Evolutionary conservation across 2,113 vertebrate species (phyloP).

Genomic region (Gambusia holbrooki): DNA sequence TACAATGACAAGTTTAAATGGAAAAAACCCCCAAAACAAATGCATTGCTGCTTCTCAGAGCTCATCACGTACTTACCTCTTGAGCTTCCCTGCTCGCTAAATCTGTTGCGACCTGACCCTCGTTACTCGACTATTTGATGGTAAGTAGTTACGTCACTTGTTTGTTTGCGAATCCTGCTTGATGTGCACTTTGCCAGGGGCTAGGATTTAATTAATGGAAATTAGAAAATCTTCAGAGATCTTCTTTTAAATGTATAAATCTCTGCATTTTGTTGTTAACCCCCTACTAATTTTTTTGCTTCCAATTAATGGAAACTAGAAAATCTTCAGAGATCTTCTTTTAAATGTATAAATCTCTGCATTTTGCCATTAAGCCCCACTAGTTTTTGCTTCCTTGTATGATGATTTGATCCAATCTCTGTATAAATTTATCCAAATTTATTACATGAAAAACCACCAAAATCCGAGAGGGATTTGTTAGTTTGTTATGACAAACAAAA

Average conservation of each 20-base stretch:
- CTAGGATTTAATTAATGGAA: slow-evolving; percentile 85
- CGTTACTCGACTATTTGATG: slow-evolving; percentile 67
- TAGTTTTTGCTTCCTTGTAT: slow-evolving; percentile 27
- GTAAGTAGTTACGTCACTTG: slow-evolving; percentile 80
- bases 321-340: slow-evolving; percentile 77
- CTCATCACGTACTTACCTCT: slow-evolving; percentile 28
- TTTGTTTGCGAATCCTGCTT: slow-evolving; percentile 81
- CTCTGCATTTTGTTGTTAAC: slow-evolving; percentile 73
- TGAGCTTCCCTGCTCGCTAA: slow-evolving; percentile 55
- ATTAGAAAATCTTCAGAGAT: slow-evolving; percentile 77
- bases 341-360: slow-evolving; percentile 76
- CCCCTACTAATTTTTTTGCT: slow-evolving; percentile 37
- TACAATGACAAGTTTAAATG: background rate
- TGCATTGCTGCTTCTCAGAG: slow-evolving; percentile 21
- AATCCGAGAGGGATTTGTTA: background rate
- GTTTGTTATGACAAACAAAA: slow-evolving; percentile 20
- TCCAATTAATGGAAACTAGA: slow-evolving; percentile 83
- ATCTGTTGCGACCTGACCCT: slow-evolving; percentile 63
- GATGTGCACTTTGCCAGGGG: slow-evolving; percentile 82
- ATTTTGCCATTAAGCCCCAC: slow-evolving; percentile 72
- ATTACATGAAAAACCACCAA: slow-evolving; percentile 8
- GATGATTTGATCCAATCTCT: slow-evolving; percentile 16
- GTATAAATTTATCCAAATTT: slow-evolving; percentile 7
- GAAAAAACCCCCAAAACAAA: slow-evolving; percentile 8
- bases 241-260: slow-evolving; percentile 79